Percentiles rank a stretch among this genome's conserved stretches.
Evolutionary conservation across 2,888 invertebrate species (phyloP).

Genomic region (Hesperia comma): DNA sequence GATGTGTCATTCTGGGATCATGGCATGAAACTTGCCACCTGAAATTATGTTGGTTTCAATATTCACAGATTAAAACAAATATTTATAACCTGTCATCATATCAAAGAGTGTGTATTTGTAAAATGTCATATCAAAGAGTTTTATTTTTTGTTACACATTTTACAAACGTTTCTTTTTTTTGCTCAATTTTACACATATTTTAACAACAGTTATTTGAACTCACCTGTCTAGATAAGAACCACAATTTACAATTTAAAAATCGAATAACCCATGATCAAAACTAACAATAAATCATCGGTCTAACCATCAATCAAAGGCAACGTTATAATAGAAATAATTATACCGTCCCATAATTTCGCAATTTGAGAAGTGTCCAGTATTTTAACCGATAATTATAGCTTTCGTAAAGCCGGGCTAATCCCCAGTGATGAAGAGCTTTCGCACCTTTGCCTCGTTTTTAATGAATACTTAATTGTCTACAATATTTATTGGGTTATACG

Average conservation of each 20-base stretch:
- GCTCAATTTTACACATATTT: neutral
- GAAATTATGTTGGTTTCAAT: neutral
- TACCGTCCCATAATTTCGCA: constrained; percentile 43
- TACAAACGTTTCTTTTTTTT: too few relatives aligned
- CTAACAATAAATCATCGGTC: constrained; percentile 61
- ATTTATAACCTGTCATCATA: neutral
- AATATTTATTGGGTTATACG: neutral
- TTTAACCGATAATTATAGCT: constrained; percentile 37
- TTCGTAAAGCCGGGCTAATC: constrained; percentile 44
- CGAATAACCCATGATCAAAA: constrained; percentile 30
- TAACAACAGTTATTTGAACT: neutral
- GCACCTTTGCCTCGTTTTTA: constrained; percentile 41
- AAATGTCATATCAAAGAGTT: too few relatives aligned
- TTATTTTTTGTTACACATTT: too few relatives aligned
- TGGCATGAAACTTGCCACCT: constrained; percentile 2
- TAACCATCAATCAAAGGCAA: constrained; percentile 51
- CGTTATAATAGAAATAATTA: constrained; percentile 46
- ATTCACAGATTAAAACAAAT: neutral
- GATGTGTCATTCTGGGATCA: constrained; percentile 48
- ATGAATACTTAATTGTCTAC: constrained; percentile 13
- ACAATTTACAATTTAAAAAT: constrained; percentile 17
- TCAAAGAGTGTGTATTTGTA: too few relatives aligned
- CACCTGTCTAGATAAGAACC: constrained; percentile 9
- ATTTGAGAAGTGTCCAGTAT: constrained; percentile 42
- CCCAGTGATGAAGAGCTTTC: constrained; percentile 51